Evolutionary conservation across 2,797 vertebrate species (phyloP).

Genomic region (Ctenochaetus hawaiiensis): DNA sequence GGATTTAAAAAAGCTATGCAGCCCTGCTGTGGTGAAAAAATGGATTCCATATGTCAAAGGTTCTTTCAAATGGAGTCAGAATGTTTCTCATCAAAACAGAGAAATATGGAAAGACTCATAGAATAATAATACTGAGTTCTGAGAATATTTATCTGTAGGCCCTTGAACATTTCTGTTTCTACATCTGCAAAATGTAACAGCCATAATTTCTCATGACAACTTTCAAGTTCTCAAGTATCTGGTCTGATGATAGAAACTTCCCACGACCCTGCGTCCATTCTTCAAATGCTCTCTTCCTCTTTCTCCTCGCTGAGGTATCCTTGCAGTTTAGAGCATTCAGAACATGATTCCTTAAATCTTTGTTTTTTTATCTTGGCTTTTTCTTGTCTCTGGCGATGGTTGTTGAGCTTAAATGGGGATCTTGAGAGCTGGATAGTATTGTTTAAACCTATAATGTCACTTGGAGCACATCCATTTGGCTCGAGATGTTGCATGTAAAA

Average conservation of each 20-base stretch:
- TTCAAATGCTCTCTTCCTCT: conserved; percentile 57
- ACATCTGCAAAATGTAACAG: conserved; percentile 69
- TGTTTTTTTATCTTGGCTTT: conserved; percentile 21
- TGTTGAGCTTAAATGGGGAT: conserved; percentile 56
- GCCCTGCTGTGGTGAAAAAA: conserved; percentile 32
- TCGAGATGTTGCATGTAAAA: conserved; percentile 41
- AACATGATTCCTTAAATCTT: conserved; percentile 22
- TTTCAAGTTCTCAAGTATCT: conserved; percentile 55
- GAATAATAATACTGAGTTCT: conserved; percentile 23
- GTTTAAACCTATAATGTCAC: conserved; percentile 58
- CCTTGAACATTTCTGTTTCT: conserved; percentile 45
- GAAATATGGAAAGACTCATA: conserved; percentile 29
- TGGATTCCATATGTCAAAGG: conserved; percentile 52
- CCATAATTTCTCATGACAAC: conserved; percentile 54
- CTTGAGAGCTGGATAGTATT: conserved; percentile 60
- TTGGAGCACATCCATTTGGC: conserved; percentile 61
- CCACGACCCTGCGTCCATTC: conserved; percentile 71
- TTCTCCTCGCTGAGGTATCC: conserved; percentile 45
- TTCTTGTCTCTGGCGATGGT: conserved; percentile 54
- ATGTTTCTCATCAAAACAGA: conserved; percentile 45
- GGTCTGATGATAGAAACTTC: conserved; percentile 70
- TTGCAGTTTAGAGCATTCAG: conserved; percentile 39
- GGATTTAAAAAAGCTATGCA: not conserved
- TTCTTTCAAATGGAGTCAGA: conserved; percentile 40
- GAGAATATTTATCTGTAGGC: conserved; percentile 42